phyloP scores from a whole-genome alignment of 2,888 invertebrate genomes.

The Conomelus anceps region DNA sequence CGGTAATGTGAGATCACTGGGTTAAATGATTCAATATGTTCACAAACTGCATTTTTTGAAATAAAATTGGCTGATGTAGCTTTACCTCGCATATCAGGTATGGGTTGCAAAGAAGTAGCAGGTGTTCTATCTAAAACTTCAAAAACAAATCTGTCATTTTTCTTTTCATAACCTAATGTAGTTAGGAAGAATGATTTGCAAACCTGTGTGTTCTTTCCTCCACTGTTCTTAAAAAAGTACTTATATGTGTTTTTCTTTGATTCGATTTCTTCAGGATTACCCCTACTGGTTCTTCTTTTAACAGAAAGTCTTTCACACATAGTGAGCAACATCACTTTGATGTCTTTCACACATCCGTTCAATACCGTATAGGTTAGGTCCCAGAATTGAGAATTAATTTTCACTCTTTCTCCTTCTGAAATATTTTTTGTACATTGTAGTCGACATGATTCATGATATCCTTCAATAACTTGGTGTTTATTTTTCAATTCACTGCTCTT shows the following conservation, averaged over 20 bases:
- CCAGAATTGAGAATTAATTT: too few species aligned
- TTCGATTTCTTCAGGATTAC: too few species aligned
- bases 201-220: background rate
- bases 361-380: too few species aligned
- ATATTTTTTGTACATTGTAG: too few species aligned
- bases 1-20: constrained; percentile 1
- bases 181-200: background rate
- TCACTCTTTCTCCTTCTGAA: too few species aligned
- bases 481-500: background rate
- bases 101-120: background rate
- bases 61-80: background rate
- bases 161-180: background rate
- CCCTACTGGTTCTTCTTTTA: too few species aligned
- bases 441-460: too few species aligned
- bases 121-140: background rate
- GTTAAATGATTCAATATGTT: constrained; percentile 8
- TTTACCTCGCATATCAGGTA: constrained; percentile 11
- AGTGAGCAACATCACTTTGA: too few species aligned
- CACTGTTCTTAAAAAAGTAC: too few species aligned
- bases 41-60: background rate
- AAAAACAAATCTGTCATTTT: constrained; percentile 6
- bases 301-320: too few species aligned
- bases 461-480: background rate
- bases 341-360: too few species aligned
- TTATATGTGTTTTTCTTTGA: too few species aligned